phyloP scores from a whole-genome alignment of 2,888 invertebrate genomes.

The Tortricodes alternella region DNA sequence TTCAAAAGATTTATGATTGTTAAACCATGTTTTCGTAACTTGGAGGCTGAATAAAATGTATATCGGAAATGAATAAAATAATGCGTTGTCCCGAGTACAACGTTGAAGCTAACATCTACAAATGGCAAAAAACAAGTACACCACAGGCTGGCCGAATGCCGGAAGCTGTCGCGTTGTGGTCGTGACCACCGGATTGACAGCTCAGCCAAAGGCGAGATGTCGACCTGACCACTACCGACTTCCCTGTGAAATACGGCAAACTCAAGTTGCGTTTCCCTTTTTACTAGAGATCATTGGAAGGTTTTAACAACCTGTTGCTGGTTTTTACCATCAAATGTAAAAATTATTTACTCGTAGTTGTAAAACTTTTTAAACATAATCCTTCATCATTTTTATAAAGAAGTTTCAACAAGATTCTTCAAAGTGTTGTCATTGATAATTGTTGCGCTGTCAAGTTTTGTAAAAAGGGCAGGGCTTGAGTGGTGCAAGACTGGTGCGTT shows the following conservation, averaged over 20 bases:
- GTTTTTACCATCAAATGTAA: no score
- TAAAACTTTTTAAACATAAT: not conserved
- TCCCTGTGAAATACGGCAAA: slow-evolving; percentile 50
- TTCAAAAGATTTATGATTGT: no score
- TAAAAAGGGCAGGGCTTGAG: slow-evolving; percentile 14
- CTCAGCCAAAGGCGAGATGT: slow-evolving; percentile 45
- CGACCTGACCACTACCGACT: slow-evolving; percentile 36
- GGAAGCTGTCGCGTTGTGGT: slow-evolving; percentile 52
- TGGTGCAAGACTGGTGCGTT: slow-evolving; percentile 9
- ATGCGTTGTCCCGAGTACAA: no score
- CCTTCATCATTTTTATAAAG: not conserved
- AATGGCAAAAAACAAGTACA: slow-evolving; percentile 7
- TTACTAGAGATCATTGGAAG: not conserved
- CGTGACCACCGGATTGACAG: slow-evolving; percentile 54
- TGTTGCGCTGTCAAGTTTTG: not conserved
- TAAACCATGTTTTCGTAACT: no score
- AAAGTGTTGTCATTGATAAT: not conserved
- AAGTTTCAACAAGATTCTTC: not conserved
- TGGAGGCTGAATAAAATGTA: no score
- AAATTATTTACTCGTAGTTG: no score
- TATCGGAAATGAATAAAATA: no score
- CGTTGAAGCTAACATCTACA: not conserved
- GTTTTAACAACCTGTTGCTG: slow-evolving; percentile 11
- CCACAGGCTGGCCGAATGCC: slow-evolving; percentile 47
- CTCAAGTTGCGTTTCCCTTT: slow-evolving; percentile 13